Percentiles rank a stretch among this genome's conserved stretches.
Evolutionary conservation across 2,888 invertebrate genomes (phyloP).

Genomic region (Ametastegia equiseti): DNA sequence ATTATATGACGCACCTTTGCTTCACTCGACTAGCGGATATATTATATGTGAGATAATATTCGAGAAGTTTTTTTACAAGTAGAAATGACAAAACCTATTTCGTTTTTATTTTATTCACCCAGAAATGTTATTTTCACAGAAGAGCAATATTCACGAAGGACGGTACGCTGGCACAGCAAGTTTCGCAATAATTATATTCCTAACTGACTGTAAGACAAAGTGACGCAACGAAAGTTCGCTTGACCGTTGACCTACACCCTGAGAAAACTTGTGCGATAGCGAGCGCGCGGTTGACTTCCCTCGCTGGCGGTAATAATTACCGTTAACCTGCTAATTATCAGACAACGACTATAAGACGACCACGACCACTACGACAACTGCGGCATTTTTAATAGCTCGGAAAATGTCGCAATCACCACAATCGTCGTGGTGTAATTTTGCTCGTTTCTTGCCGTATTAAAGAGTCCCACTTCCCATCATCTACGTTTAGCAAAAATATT

Average conservation of each 20-base stretch:
- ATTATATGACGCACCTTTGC: no score
- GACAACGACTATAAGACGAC: constrained; percentile 48
- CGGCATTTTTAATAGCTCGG: constrained; percentile 66
- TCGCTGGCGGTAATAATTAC: constrained; percentile 64
- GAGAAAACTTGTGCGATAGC: constrained; percentile 52
- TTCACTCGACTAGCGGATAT: no score
- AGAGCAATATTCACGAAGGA: background rate
- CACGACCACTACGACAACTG: constrained; percentile 44
- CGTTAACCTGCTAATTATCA: constrained; percentile 71
- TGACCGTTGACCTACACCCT: constrained; percentile 42
- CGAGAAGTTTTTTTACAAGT: no score
- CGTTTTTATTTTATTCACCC: no score
- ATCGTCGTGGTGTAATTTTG: constrained; percentile 11
- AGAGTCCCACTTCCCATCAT: constrained; percentile 26
- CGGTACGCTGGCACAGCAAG: no score
- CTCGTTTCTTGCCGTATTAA: background rate
- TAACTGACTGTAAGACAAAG: background rate
- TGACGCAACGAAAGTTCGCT: constrained; percentile 41
- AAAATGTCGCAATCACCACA: constrained; percentile 63
- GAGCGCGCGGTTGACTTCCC: constrained; percentile 54
- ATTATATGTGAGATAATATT: no score
- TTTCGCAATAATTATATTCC: constrained; percentile 1
- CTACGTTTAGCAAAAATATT: background rate
- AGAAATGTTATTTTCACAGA: no score
- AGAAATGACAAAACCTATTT: no score